Conservation (phyloP, 2,888 invertebrate genomes). For the Nipponacmea schrenckii region DNA sequence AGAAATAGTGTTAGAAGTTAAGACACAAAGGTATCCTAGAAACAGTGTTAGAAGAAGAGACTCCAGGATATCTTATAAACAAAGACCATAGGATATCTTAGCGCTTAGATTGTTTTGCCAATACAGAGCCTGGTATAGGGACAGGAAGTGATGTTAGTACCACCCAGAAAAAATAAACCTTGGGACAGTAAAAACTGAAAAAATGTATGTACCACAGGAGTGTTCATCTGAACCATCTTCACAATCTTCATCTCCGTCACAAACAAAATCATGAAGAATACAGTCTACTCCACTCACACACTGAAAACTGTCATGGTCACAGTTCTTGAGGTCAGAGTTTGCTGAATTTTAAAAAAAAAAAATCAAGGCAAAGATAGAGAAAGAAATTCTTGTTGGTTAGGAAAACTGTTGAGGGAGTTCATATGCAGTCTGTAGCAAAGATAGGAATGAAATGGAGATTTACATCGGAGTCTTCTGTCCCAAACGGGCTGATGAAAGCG, state of each 20-base stretch:
- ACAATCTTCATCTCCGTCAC: conserved; percentile 48
- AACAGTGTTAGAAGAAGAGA: too few species aligned
- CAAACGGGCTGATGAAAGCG: neutral
- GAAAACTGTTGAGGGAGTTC: too few species aligned
- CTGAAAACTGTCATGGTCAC: conserved; percentile 40
- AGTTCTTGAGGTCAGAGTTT: conserved; percentile 20
- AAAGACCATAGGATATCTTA: too few species aligned
- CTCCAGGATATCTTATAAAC: too few species aligned
- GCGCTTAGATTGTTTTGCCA: too few species aligned
- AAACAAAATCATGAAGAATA: conserved; percentile 35
- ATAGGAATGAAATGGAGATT: neutral
- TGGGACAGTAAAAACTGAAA: neutral
- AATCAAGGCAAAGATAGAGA: neutral
- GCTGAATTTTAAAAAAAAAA: neutral
- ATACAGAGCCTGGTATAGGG: too few species aligned
- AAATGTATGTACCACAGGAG: conserved; percentile 27
- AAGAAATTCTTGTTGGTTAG: too few species aligned
- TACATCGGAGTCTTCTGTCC: neutral
- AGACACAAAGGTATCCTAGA: too few species aligned
- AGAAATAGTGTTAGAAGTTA: too few species aligned
- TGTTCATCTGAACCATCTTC: conserved; percentile 45
- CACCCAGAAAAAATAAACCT: neutral
- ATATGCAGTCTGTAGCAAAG: too few species aligned
- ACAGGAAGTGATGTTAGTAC: too few species aligned
- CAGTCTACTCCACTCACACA: conserved; percentile 41